Evolutionary conservation across 2,888 invertebrate genomes (phyloP), one percentile per base, ranked within the genome.

Genomic region (Nycteola revayana): DNA sequence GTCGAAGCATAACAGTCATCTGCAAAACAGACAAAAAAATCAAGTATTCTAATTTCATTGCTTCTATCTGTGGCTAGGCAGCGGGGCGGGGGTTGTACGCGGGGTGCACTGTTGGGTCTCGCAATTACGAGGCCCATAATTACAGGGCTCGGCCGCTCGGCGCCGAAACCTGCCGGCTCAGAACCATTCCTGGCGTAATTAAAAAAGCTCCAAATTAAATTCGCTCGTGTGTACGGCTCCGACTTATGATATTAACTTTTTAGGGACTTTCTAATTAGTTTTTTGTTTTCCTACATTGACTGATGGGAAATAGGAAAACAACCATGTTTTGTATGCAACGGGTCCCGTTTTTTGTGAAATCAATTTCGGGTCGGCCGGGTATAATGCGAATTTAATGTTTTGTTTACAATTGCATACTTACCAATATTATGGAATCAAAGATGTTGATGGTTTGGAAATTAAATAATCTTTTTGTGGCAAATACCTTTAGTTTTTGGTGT

Each of bases 201-300:
- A 88, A 88, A 87, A 88, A 87, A 79, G 81, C 76, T 87, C 86
- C 79, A 86, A 87, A 88, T 88, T 85, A 87, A 87, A 88, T 88
- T 88, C 83, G 87, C 88, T 84, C 77, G 83, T 84, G 80, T 82
- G 71, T 76, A 75, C 76, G 67, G 66, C 62, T 66, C 75, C 75
- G 82, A 75, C 82, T 86, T 86, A 84, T 83, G 80, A 83, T 84
- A 83, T 82, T 81, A 83, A 81, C 81, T 85, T 88, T 87, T 87
- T 85, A 78, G 78, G 76, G 69, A 73, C 82, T 87, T 84, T 86
- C 87, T 87, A 83, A 84, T 87, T 81, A 80, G 75, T 80, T 83
- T 81, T 76, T 67, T 78, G 75, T 76, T 76, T 72, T 69, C 60
- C 58, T 55, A 59, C 60, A 50, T 54, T 53, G 58, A 51, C 53